Evolutionary conservation across 1,140 invertebrate genomes (phyloP).

Genomic region (Aphidius ervi): DNA sequence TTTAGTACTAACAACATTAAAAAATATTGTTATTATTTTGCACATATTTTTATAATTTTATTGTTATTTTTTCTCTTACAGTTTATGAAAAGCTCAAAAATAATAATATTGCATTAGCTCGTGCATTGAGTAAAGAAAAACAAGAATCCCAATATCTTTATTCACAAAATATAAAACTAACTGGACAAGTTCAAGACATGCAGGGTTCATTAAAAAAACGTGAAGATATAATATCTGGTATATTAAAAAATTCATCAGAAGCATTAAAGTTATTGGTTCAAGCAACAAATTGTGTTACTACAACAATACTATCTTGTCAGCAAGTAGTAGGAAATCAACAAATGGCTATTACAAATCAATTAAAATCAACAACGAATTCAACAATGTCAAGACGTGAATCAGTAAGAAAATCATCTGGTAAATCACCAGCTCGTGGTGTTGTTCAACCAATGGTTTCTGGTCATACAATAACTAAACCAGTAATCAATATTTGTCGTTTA

Average conservation of each 20-base stretch:
- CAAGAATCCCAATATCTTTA: slow-evolving; percentile 36
- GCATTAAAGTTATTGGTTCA: slow-evolving; percentile 34
- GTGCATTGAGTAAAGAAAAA: slow-evolving; percentile 38
- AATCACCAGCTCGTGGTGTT: slow-evolving; percentile 46
- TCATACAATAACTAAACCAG: slow-evolving; percentile 49
- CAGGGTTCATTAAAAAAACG: slow-evolving; percentile 30
- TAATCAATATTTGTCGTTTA: slow-evolving; percentile 48
- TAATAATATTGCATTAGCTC: slow-evolving; percentile 42
- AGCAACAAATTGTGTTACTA: slow-evolving; percentile 32
- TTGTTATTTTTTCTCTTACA: slow-evolving; percentile 18
- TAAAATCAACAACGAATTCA: slow-evolving; percentile 25
- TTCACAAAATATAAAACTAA: slow-evolving; percentile 35
- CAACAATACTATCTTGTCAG: slow-evolving; percentile 37
- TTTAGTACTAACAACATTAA: no score
- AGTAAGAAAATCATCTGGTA: slow-evolving; percentile 32
- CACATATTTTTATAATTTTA: no score
- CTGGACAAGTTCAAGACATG: slow-evolving; percentile 35
- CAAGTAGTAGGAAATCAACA: slow-evolving; percentile 24
- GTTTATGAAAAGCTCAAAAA: slow-evolving; percentile 38
- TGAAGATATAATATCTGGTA: slow-evolving; percentile 32
- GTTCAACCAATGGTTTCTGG: slow-evolving; percentile 51
- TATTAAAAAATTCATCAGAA: slow-evolving; percentile 37
- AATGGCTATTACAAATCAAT: slow-evolving; percentile 19
- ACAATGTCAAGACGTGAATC: slow-evolving; percentile 32
- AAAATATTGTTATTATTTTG: no score